Base-by-base conservation (phyloP, 2,888 invertebrate genomes). In the Dimorphilus gyrociliatus region DNA sequence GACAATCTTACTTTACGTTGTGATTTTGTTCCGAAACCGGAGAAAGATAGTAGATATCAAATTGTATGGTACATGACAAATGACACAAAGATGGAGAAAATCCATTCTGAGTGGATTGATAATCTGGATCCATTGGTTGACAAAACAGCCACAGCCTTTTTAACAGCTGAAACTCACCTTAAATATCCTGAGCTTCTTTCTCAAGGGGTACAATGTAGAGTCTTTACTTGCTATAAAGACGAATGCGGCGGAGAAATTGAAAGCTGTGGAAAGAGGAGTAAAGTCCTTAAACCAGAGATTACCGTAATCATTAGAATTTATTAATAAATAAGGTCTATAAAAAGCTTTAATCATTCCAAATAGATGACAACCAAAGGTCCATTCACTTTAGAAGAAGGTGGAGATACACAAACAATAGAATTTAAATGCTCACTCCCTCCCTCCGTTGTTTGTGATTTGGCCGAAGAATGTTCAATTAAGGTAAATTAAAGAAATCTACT, bases 41-140 rank as follows among this genome's bases (percentile, higher is more conserved):
- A 28, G 10, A 13, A 29, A 10, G 15, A 19, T 8, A 30, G 19
- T 10, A 15, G 29, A 16, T 35, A 32, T 23, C 26, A 35, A 13
- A 32, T 25, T 6, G 28, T 29, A 13, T 35, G 35, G 35, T 35
- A 35, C 29, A n/a, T 29, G 8, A 32, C 29, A 6, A 15, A n/a
- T 12, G 25, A 27, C 21, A 24, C 16, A 10, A 25, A 12, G 16
- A 27, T 23, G 4, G n/a, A n/a, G n/a, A n/a, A n/a, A n/a, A n/a
- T n/a, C n/a, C n/a, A n/a, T n/a, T n/a, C n/a, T n/a, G n/a, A n/a
- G n/a, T n/a, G n/a, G n/a, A n/a, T n/a, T 21, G 8, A 21, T 21
- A n/a, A 21, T 21, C 8, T n/a, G 8, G 8, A 21, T 23, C 12
- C 14, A 12, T 23, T 12, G 3, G 23, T 23, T 23, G 13, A 13